Evolutionary conservation across 64 coral and sea anemone genomes (phyloP), one percentile per base, ranked within the genome.

Genomic region (Montipora sp.): DNA sequence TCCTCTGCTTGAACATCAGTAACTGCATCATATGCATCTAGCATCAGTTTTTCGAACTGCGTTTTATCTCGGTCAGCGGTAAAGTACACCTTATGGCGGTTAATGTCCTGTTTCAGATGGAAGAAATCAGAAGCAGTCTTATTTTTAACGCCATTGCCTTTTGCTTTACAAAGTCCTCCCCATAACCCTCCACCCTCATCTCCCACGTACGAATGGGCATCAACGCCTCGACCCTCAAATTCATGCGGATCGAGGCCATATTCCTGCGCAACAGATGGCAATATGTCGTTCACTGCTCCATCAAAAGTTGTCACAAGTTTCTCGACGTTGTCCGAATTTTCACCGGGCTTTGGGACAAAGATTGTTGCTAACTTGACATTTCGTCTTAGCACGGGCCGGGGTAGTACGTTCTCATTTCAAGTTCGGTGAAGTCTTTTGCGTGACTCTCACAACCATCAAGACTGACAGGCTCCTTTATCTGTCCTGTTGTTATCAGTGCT

Each of bases 111-210:
- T 59, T 94, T 94, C 23, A 75, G 22, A 75, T 75, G 73, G 73
- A 75, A 75, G 23, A 75, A 66, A 46, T 48, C 82, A 79, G 15
- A 87, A 60, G 36, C 83, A 73, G 59, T 78, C 68, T 77, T 69
- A n/a, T 90, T 94, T 77, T 94, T 94, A 1, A 94, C 58, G 12
- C 15, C 59, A 14, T 94, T 20, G 0, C 87, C 93, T 63, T 94
- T 90, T 43, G 73, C 93, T 16, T 69, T 94, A 15, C 79, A 77
- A 49, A 90, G 80, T 14, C 87, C 80, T 36, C 60, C 2, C 92
- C 85, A 94, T 27, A 89, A 75, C 21, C 65, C 92, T n/a, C 78
- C 92, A 58, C 86, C 92, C 21, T 94, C 67, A 48, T 94, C 86
- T 15, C 78, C 92, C 15, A 94, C 77, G 71, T 94, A 94, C 7